A percentile compares a stretch with the other conserved stretches of the same genome.
phyloP scores from a whole-genome alignment of 1,140 invertebrate genomes.

The Thrips palmi region DNA sequence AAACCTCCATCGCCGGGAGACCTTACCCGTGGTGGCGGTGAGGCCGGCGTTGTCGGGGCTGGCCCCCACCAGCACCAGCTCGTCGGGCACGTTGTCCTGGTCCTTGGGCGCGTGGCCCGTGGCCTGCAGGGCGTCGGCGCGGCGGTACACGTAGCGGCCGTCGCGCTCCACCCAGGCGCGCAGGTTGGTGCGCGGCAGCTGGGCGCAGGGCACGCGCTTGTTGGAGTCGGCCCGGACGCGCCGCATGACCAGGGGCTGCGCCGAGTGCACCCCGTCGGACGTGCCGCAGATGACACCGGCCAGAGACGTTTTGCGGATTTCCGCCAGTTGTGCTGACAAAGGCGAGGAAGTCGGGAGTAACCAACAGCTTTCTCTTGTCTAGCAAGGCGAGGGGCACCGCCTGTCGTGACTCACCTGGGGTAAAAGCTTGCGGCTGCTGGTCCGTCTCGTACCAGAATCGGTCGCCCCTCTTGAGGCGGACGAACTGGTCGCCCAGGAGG shows the following conservation, averaged over 20 bases:
- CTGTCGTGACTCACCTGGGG: slow-evolving; percentile 29
- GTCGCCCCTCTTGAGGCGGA: slow-evolving; percentile 58
- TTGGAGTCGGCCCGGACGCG: slow-evolving; percentile 34
- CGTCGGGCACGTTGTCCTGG: no score
- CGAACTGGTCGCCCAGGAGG: slow-evolving; percentile 71
- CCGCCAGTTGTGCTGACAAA: slow-evolving; percentile 54
- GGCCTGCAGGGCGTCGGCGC: no score
- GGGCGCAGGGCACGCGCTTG: slow-evolving; percentile 37
- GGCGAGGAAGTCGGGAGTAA: slow-evolving; percentile 8
- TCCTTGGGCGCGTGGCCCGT: no score
- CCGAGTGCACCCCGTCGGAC: slow-evolving; percentile 46
- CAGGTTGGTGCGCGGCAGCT: slow-evolving; percentile 35
- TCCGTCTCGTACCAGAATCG: slow-evolving; percentile 71
- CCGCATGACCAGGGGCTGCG: slow-evolving; percentile 64
- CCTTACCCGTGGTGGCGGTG: no score
- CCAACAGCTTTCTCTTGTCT: slow-evolving; percentile 4
- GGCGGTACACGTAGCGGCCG: no score
- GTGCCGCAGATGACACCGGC: slow-evolving; percentile 81
- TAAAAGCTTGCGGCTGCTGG: slow-evolving; percentile 45
- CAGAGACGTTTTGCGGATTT: slow-evolving; percentile 68
- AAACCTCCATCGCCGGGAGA: no score
- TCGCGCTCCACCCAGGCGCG: slow-evolving; percentile 40
- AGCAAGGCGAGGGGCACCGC: background rate
- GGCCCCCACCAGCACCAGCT: no score
- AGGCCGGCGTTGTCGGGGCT: no score